Evolutionary conservation across 2,888 invertebrate species (phyloP).

Genomic region (Iphiclides podalirius): DNA sequence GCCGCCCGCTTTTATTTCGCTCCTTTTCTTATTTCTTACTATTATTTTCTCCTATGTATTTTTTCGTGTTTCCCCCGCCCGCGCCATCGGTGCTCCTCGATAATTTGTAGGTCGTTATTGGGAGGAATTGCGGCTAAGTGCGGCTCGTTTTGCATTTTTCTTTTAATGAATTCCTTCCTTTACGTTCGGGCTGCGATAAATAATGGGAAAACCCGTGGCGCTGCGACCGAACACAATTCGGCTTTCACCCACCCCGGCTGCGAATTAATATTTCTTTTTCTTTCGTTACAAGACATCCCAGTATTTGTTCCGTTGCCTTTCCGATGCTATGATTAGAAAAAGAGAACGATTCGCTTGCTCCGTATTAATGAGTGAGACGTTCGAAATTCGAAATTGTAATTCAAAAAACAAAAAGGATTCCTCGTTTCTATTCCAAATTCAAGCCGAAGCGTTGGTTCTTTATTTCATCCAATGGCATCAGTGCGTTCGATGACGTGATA

Average conservation of each 20-base stretch:
- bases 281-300: background rate
- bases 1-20: constrained; percentile 70
- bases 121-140: constrained; percentile 68
- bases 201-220: constrained; percentile 47
- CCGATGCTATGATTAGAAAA: too few relatives aligned
- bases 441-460: background rate
- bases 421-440: background rate
- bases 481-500: constrained; percentile 8
- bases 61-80: constrained; percentile 69
- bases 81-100: constrained; percentile 59
- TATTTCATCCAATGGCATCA: background rate
- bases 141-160: constrained; percentile 38
- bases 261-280: constrained; percentile 25
- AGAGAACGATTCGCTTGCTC: too few relatives aligned
- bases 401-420: background rate
- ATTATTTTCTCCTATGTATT: constrained; percentile 77
- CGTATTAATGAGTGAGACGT: background rate
- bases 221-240: constrained; percentile 46
- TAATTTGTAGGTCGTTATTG: constrained; percentile 73
- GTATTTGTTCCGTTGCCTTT: background rate
- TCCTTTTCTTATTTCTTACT: constrained; percentile 68
- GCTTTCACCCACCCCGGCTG: constrained; percentile 23
- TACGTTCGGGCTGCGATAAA: constrained; percentile 54
- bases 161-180: constrained; percentile 71
- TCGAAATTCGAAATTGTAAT: background rate